These are phyloP conservation scores for Chaetogeoica ovagalla DNA, from an alignment of 2,888 invertebrate genomes.

Conservation along the genomic window DNA sequence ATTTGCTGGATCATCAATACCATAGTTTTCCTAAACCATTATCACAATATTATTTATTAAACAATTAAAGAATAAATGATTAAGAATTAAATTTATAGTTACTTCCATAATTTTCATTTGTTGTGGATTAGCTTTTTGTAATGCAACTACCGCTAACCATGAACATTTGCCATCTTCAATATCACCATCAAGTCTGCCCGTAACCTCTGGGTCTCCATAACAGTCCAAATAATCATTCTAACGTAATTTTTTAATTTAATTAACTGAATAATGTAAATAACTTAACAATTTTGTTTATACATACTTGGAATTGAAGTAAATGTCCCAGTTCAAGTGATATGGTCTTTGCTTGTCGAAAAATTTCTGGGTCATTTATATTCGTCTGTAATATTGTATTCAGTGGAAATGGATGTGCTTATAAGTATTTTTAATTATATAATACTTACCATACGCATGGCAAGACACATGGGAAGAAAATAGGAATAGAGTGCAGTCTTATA, in stretches of 20 bases:
- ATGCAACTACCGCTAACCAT: constrained; percentile 90
- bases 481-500: constrained; percentile 94
- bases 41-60: not conserved
- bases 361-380: constrained; percentile 73
- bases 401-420: not conserved
- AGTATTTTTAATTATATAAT: constrained; percentile 56
- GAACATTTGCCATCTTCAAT: constrained; percentile 95
- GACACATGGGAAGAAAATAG: constrained; percentile 88
- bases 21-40: constrained; percentile 70
- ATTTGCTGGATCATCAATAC: constrained; percentile 68
- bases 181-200: constrained; percentile 89
- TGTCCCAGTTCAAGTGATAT: constrained; percentile 91
- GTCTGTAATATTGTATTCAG: constrained; percentile 60
- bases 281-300: constrained; percentile 56
- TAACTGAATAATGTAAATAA: constrained; percentile 57
- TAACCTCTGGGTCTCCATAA: constrained; percentile 74
- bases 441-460: constrained; percentile 85
- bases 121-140: constrained; percentile 73
- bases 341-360: constrained; percentile 80
- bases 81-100: constrained; percentile 45
- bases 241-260: constrained; percentile 56
- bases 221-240: constrained; percentile 89
- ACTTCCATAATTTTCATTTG: constrained; percentile 74
- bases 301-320: constrained; percentile 93
- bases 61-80: not conserved